Conservation (phyloP, 2,113 vertebrate species). For the Hiodon tergisus region DNA sequence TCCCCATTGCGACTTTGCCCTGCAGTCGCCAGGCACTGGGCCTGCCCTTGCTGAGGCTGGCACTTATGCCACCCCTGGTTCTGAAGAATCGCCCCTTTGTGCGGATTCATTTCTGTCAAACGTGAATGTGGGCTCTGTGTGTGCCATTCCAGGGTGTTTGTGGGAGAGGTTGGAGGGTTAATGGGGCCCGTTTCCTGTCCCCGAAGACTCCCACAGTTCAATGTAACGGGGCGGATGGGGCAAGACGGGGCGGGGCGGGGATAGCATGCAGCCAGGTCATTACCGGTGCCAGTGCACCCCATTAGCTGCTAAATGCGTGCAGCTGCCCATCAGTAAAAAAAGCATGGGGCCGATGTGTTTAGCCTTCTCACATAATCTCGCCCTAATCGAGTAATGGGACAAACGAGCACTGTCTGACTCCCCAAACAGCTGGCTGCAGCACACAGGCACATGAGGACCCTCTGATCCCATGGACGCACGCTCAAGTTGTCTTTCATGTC, state of each 20-base stretch:
- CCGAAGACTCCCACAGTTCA: constrained; percentile 37
- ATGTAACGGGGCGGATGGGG: constrained; percentile 43
- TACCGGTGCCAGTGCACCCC: constrained; percentile 45
- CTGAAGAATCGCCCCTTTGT: constrained; percentile 2
- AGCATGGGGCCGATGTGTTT: neutral
- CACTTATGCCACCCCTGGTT: neutral
- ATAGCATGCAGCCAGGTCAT: constrained; percentile 45
- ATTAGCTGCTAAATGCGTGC: constrained; percentile 46
- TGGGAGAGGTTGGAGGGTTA: constrained; percentile 32
- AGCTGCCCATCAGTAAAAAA: constrained; percentile 4
- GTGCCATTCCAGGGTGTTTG: neutral
- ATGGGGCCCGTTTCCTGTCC: constrained; percentile 43
- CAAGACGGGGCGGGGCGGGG: constrained; percentile 29
- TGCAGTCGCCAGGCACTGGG: no score
- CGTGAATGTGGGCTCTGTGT: constrained; percentile 9
- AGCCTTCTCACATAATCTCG: constrained; percentile 17
- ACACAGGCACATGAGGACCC: neutral
- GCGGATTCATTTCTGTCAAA: neutral
- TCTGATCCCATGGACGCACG: neutral
- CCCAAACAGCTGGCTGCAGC: neutral
- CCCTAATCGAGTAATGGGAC: constrained; percentile 1
- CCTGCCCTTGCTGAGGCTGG: neutral
- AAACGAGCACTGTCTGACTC: neutral
- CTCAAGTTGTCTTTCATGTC: neutral
- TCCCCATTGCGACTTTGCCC: no score